Conservation (phyloP, 2,888 invertebrate species). For the Drosophila mimetica region DNA sequence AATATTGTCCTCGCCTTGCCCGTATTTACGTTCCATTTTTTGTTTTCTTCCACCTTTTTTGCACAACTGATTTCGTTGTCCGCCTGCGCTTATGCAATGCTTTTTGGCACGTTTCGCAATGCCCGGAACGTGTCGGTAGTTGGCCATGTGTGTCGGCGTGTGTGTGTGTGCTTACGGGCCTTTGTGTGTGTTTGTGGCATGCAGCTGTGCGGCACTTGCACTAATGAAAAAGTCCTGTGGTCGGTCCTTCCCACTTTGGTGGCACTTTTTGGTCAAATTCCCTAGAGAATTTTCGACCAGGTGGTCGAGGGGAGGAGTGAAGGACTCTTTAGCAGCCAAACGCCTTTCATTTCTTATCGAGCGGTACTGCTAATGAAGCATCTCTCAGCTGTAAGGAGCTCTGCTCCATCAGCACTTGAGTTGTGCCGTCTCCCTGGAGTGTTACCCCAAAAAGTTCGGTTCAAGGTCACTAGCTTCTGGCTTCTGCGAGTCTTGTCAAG, state of each 20-base stretch:
- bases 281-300: constrained; percentile 7
- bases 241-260: constrained; percentile 24
- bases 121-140: constrained; percentile 50
- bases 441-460: neutral
- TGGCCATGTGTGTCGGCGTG: constrained; percentile 29
- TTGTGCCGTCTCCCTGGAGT: neutral
- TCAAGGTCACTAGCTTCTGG: constrained; percentile 43
- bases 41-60: constrained; percentile 17
- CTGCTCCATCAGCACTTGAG: constrained; percentile 7
- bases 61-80: constrained; percentile 61
- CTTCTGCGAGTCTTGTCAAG: constrained; percentile 22
- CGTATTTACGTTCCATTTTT: constrained; percentile 37
- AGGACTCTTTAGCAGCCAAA: constrained; percentile 1
- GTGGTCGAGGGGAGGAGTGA: neutral
- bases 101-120: constrained; percentile 72
- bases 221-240: constrained; percentile 73
- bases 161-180: constrained; percentile 9
- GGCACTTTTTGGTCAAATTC: constrained; percentile 21
- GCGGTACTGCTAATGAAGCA: constrained; percentile 27
- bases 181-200: constrained; percentile 27
- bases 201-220: constrained; percentile 68
- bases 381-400: neutral
- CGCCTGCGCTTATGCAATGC: constrained; percentile 75
- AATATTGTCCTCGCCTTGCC: constrained; percentile 54
- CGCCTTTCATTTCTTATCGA: constrained; percentile 11